phyloP scores from a whole-genome alignment of 2,797 vertebrate species.

The Erithacus rubecula region DNA sequence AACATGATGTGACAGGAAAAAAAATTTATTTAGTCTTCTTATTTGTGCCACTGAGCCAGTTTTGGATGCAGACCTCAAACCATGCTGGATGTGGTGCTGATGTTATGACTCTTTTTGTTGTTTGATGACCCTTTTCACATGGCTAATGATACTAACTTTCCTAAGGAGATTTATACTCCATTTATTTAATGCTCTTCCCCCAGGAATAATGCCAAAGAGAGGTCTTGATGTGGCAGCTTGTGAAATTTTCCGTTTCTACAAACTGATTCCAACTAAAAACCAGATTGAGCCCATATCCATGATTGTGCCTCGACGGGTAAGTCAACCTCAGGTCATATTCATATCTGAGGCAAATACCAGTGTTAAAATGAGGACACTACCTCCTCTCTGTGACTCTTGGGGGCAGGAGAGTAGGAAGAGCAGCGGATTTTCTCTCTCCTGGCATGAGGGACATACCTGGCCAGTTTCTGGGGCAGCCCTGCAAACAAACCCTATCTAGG shows the following conservation, averaged over 20 bases:
- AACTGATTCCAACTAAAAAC: conserved; percentile 86
- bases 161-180: neutral
- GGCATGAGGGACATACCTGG: neutral
- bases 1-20: neutral
- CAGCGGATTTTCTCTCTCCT: neutral
- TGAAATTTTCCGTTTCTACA: conserved; percentile 95
- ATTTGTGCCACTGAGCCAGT: neutral
- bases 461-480: neutral
- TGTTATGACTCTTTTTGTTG: neutral
- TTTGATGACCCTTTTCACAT: neutral
- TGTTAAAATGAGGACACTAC: neutral
- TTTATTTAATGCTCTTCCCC: neutral
- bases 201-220: conserved; percentile 93
- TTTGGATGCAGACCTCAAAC: neutral
- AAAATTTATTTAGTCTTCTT: neutral
- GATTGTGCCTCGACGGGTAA: conserved; percentile 93
- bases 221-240: conserved; percentile 89
- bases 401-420: neutral
- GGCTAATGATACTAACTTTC: neutral
- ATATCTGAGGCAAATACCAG: neutral
- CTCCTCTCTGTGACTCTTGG: neutral
- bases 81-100: neutral
- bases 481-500: neutral
- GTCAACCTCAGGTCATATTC: neutral
- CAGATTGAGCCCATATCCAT: conserved; percentile 90